Evolutionary conservation across 2,113 vertebrate species (phyloP), one percentile per base, ranked within the genome.

Genomic region (Apaloderma vittatum): DNA sequence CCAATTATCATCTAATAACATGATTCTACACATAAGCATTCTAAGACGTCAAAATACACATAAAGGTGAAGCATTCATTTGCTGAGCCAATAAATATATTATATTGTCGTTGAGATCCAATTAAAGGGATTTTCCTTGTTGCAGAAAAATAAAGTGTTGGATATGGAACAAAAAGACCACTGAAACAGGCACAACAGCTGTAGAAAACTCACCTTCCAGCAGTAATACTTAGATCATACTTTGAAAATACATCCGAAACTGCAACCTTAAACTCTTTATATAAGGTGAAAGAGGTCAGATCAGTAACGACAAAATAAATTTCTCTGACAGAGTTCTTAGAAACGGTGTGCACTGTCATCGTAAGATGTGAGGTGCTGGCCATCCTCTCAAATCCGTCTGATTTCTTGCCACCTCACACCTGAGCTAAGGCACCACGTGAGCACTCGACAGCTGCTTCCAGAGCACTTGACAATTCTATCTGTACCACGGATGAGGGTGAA

Each of bases 1-100:
- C 36, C 85, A 95, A 77, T 96, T 93, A 93, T 77, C 72, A 74
- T 36, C 90, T 37, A 80, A 62, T 76, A 81, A 70, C 22, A 37
- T n/a, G 79, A 65, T 45, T 55, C 48, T 86, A 62, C 46, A 77
- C 94, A 76, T 84, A 94, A 81, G 80, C 52, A 52, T 67, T 85
- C 52, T 30, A 62, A 85, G 94, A 81, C 30, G 65, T 59, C 57
- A 77, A 81, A 89, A 87, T 73, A 76, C 22, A 51, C 51, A 62
- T 15, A 37, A 77, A 94, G 32, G 22, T 36, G 29, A 92, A 67
- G 26, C 26, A 52, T 27, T 89, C 16, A 27, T 84, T 63, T 55
- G 23, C 59, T 75, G 46, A 88, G 40, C 27, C 40, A 79, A 36
- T 32, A 89, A 78, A 58, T 22, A 68, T 3, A 59, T 85, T 55